Evolutionary conservation across 1,140 invertebrate genomes (phyloP), one percentile per base, ranked within the genome.

Genomic region (Brachionus plicatilis): DNA sequence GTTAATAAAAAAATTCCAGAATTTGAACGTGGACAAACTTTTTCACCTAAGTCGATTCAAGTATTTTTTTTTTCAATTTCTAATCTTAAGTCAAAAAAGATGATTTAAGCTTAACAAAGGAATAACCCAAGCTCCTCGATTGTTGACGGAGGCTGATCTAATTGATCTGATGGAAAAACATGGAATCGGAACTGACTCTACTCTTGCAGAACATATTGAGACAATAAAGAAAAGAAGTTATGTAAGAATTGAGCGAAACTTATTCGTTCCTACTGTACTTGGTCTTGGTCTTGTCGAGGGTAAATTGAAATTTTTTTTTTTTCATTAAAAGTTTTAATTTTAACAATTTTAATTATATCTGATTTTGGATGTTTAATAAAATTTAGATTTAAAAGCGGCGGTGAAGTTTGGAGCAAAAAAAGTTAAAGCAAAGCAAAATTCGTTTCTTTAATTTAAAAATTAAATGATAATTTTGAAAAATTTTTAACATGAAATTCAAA

Each of bases 151-250:
- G 92, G 96, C 97, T 11, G 97, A 99, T 91, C 91, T 99, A 3
- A 99, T 99, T 88, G 93, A 95, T 7, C 90, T 99, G 0, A 99
- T 99, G 98, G 98, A 99, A 88, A 99, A 99, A 91, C 95, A 99
- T 91, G 97, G 97, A 8, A 99, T 99, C 86, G 96, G 96, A 17
- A 99, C 98, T 1, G 98, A 99, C 91, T 97, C 98, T 0, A 99
- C 98, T 0, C 97, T 99, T 90, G 97, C 98, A 7, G 98, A 99
- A 84, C 98, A 99, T 87, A 99, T 99, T 86, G 96, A 99, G 88
- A 99, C 94, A 0, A 98, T 99, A 72, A 98, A 99, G 89, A 91
- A 90, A 60, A 91, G 98, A 4, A 86, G 88, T 85, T 98, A 98
- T 88, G 94, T 96, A 7, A 94, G 93, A 0, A 92, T 92, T 85